Evolutionary conservation across 2,888 invertebrate genomes (phyloP).

Genomic region (Hyppa rectilinea): DNA sequence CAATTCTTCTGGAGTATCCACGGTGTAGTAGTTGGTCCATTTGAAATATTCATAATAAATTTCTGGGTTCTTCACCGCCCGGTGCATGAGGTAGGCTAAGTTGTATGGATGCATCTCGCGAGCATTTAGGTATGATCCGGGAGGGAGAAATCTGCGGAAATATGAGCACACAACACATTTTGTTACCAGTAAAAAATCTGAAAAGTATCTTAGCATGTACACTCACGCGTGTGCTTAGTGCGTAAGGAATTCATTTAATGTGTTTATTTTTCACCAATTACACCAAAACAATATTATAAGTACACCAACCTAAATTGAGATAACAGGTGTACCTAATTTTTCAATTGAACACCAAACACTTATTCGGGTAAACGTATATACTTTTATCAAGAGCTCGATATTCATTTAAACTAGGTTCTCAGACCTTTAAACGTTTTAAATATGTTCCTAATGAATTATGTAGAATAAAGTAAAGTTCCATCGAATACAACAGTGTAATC

Average conservation of each 20-base stretch:
- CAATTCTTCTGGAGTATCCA: slow-evolving; percentile 51
- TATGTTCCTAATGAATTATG: slow-evolving; percentile 21
- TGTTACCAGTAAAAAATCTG: background rate
- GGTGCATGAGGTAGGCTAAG: slow-evolving; percentile 74
- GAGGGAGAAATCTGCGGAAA: slow-evolving; percentile 76
- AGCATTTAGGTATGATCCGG: slow-evolving; percentile 79
- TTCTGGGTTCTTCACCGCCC: slow-evolving; percentile 65
- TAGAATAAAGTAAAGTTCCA: slow-evolving; percentile 19
- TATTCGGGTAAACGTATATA: background rate
- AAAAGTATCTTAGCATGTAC: too few relatives aligned
- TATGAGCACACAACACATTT: background rate
- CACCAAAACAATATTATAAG: background rate
- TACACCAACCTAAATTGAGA: background rate
- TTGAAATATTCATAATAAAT: slow-evolving; percentile 74
- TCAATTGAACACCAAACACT: background rate
- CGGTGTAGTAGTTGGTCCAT: slow-evolving; percentile 79
- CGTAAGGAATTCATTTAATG: background rate
- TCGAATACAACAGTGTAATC: slow-evolving; percentile 18
- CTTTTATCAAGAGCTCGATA: background rate
- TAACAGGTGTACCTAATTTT: background rate
- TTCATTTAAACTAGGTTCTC: background rate
- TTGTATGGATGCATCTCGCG: slow-evolving; percentile 74
- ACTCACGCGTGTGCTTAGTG: too few relatives aligned
- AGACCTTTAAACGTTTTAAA: slow-evolving; percentile 3
- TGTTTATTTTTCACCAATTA: background rate